phyloP scores from a whole-genome alignment of 2,888 invertebrate genomes.

The Zeuzera pyrina region DNA sequence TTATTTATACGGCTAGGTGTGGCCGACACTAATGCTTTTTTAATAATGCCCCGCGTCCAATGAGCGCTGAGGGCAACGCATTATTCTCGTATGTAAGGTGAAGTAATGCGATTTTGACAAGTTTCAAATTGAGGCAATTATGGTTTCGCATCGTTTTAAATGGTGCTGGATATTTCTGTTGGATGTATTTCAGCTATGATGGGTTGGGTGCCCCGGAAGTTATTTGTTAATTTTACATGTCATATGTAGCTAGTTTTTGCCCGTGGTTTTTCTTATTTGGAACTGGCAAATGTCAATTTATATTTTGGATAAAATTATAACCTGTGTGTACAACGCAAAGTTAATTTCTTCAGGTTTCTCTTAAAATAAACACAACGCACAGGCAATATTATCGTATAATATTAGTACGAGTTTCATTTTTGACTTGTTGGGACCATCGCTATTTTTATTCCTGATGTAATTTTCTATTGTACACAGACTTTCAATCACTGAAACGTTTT shows the following conservation, averaged over 20 bases:
- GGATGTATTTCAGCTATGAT: constrained; percentile 27
- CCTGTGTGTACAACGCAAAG: too few species aligned
- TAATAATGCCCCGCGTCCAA: constrained; percentile 66
- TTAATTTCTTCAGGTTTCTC: too few species aligned
- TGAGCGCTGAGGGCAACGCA: constrained; percentile 57
- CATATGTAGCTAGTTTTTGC: background rate
- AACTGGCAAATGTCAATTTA: too few species aligned
- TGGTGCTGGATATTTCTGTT: constrained; percentile 46
- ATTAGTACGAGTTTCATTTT: too few species aligned
- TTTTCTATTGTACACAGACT: too few species aligned
- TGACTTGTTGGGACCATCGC: too few species aligned
- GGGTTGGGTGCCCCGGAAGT: constrained; percentile 35
- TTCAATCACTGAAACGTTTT: too few species aligned
- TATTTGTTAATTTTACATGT: constrained; percentile 22
- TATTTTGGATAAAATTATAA: too few species aligned
- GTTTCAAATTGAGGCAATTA: constrained; percentile 68
- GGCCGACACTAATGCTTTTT: constrained; percentile 64
- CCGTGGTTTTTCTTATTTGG: too few species aligned
- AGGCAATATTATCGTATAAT: too few species aligned
- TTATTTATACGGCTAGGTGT: constrained; percentile 57
- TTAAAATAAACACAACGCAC: too few species aligned
- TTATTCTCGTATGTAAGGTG: constrained; percentile 43
- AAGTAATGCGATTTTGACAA: constrained; percentile 72
- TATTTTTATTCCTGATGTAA: too few species aligned
- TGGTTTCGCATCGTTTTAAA: constrained; percentile 60